Percentiles rank a stretch among this genome's conserved stretches.
These are phyloP conservation scores for Pyrocoelia pectoralis DNA, from an alignment of 2,888 invertebrate species.

Conservation along the genomic window DNA sequence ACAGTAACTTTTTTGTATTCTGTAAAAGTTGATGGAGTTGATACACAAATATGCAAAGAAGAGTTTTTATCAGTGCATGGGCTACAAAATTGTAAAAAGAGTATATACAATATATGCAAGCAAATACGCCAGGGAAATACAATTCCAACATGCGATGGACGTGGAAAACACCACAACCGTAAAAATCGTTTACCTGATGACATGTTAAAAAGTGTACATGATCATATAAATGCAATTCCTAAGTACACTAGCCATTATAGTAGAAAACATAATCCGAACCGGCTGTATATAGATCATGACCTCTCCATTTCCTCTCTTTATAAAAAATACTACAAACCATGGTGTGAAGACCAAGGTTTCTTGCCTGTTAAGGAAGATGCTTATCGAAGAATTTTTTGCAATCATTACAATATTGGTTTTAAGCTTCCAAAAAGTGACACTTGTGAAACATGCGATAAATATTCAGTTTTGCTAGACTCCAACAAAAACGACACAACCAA, in stretches of 20 bases:
- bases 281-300: background rate
- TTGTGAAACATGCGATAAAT: background rate
- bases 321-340: background rate
- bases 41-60: constrained; percentile 33
- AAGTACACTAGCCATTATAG: constrained; percentile 17
- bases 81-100: constrained; percentile 24
- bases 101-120: constrained; percentile 23
- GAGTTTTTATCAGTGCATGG: constrained; percentile 36
- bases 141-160: constrained; percentile 27
- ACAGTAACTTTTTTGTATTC: constrained; percentile 24
- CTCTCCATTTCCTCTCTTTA: background rate
- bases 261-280: background rate
- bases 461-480: background rate
- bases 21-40: constrained; percentile 32
- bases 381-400: too few relatives aligned
- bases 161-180: constrained; percentile 34
- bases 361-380: too few relatives aligned
- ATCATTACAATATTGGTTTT: background rate
- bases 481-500: background rate
- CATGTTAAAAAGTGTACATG: constrained; percentile 22
- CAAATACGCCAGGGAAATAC: constrained; percentile 23
- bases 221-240: constrained; percentile 34
- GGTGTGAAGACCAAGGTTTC: background rate
- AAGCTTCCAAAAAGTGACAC: background rate
- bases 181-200: constrained; percentile 26